Base-by-base conservation (phyloP, 2,888 invertebrate genomes). In the Hesperia comma region DNA sequence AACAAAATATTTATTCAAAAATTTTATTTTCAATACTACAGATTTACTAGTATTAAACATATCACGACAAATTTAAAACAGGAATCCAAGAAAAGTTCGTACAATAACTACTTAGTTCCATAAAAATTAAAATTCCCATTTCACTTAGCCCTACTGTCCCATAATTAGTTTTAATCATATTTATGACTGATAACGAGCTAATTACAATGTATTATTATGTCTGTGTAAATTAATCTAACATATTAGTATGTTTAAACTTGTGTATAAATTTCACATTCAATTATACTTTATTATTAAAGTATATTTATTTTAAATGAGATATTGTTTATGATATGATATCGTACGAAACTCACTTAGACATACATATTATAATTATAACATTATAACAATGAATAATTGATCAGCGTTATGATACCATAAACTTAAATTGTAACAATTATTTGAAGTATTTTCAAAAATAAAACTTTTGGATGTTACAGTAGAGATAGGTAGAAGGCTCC, bases 11-110 rank as follows among this genome's bases (percentile, higher is more conserved):
- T 54, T 74, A 77, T 84, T 85, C 83, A 76, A 81, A 80, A 75
- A 66, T 85, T 90, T 90, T 90, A 90, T 90, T 90, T 87, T 77
- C 80, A 89, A 90, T 81, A 81, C 91, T 91, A 91, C 89, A 83
- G 58, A 66, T 61, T 83, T 85, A 72, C 83, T 85, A 83, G 73
- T 82, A 82, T 77, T 76, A 81, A 86, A 86, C 81, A 77, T 81
- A 80, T 84, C 80, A 78, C 75, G 74, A 79, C 83, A 75, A 81
- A 77, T 85, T 83, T 74, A 81, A 84, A 84, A 86, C 79, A 81
- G 75, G 80, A 79, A 78, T 79, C 70, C 71, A 80, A 82, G 79
- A 76, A 71, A 79, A 69, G 66, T 84, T 83, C 79, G 83, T 84
- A 86, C 82, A 81, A 76, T 74, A 72, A 71, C 54, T 64, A 67